A percentile compares a stretch with the other conserved stretches of the same genome.
phyloP scores from a whole-genome alignment of 2,797 vertebrate genomes.

The Tolypeutes matacus region DNA sequence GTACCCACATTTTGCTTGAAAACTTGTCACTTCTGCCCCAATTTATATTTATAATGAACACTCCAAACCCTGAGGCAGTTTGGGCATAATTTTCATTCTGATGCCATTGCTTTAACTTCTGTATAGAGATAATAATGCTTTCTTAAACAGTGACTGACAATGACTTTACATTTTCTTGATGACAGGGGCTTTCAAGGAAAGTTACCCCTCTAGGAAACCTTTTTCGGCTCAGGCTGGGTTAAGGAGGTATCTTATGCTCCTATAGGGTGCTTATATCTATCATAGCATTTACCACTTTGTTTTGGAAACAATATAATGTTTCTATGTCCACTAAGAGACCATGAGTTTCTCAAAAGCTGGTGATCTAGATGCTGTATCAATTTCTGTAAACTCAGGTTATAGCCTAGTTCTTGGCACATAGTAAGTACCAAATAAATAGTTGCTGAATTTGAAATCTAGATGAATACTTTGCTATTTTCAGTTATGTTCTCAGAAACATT shows the following conservation, averaged over 20 bases:
- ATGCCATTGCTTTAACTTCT: neutral
- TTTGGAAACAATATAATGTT: neutral
- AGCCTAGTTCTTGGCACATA: neutral
- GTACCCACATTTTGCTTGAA: neutral
- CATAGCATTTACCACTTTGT: neutral
- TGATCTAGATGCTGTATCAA: neutral
- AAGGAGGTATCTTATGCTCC: neutral
- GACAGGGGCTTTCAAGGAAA: neutral
- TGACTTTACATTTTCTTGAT: neutral
- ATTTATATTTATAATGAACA: neutral
- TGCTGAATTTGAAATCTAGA: slow-evolving; percentile 44
- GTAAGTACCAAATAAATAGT: slow-evolving; percentile 12
- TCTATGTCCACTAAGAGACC: neutral
- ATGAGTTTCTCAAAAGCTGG: neutral
- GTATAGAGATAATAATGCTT: neutral
- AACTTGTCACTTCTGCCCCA: neutral
- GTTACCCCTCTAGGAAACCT: neutral
- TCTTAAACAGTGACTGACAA: neutral
- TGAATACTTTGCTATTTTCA: neutral
- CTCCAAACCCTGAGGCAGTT: neutral
- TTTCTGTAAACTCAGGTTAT: slow-evolving; percentile 16
- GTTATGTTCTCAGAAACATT: slow-evolving; percentile 2
- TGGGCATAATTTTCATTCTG: neutral
- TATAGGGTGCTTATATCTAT: neutral
- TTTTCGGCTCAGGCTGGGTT: neutral